phyloP scores from a whole-genome alignment of 2,113 vertebrate species.

The Microcebus ravelobensis region DNA sequence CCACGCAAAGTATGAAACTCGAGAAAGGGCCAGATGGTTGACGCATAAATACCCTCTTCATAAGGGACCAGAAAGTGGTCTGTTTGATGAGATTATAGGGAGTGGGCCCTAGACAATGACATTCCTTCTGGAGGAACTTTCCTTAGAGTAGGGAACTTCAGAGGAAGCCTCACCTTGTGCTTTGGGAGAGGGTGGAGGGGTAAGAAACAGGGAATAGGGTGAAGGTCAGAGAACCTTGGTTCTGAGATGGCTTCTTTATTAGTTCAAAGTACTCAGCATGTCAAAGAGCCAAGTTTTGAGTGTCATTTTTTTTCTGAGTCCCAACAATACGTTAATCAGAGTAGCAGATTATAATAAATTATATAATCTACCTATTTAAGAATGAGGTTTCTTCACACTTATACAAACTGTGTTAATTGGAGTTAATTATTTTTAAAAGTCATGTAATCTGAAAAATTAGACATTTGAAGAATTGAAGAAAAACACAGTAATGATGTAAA shows the following conservation, averaged over 20 bases:
- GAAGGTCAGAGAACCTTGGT: background rate
- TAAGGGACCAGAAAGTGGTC: background rate
- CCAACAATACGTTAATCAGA: background rate
- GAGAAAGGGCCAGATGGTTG: background rate
- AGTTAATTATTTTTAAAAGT: conserved; percentile 26
- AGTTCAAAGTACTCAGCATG: background rate
- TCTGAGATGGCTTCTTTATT: background rate
- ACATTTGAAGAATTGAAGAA: conserved; percentile 31
- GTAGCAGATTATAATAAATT: background rate
- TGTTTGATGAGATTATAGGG: background rate
- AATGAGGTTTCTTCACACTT: conserved; percentile 15
- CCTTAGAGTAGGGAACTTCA: background rate
- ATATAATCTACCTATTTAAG: background rate
- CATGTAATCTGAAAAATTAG: background rate
- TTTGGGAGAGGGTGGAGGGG: background rate
- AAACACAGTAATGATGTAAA: conserved; percentile 21
- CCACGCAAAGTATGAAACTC: background rate
- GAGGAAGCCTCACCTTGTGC: background rate
- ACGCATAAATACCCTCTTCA: background rate
- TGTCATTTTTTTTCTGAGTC: background rate
- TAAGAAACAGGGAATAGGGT: background rate
- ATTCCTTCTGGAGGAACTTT: background rate
- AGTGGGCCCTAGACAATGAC: background rate
- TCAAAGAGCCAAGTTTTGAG: background rate
- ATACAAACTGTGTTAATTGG: background rate